Base-by-base conservation (phyloP, 2,888 invertebrate genomes). In the Megaustenia siamemsis region DNA sequence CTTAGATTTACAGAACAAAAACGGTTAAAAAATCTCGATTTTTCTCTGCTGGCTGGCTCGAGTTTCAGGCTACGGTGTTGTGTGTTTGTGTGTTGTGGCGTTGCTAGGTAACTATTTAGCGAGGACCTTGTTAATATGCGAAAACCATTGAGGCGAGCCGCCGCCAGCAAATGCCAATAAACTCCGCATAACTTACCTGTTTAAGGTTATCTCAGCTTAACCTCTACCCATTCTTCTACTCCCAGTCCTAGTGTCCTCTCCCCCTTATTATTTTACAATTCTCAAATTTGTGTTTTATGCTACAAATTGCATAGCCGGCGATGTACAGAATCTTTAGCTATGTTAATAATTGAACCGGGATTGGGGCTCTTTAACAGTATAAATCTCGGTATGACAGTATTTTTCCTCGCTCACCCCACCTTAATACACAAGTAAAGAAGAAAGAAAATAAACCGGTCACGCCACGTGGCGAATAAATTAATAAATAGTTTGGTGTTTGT, bases 81-180 rank as follows among this genome's bases (percentile, higher is more conserved):
- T 76, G 56, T 76, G 76, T 76, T 76, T 76, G 76, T 76, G 76
- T 76, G 76, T 76, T 76, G 38, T 76, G 53, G 76, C 56, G 76
- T 76, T 76, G 76, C 76, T 56, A 56, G 76, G 76, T 38, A 76
- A 76, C 76, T 76, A 76, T 76, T 76, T 76, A 76, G 76, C 12
- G 53, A 40, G 53, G 40, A 3, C 76, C 76, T 76, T 53, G 53
- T 56, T 76, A 56, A 56, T 56, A 56, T 76, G 76, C 56, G 56
- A 56, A 76, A 76, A 76, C 56, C 76, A 76, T 76, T 76, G 76
- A 76, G 53, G 76, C 76, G 76, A 76, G 38, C 76, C 76, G 28
- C 53, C 43, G 73, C 40, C 24, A 15, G 73, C 73, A 45, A 73
- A 73, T 73, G 73, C 73, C 73, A 73, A 73, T 73, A 73, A 73